Percentiles rank a stretch among this genome's conserved stretches.
These are phyloP conservation scores for Bemisia tabaci DNA, from an alignment of 1,140 invertebrate genomes.

Conservation along the genomic window DNA sequence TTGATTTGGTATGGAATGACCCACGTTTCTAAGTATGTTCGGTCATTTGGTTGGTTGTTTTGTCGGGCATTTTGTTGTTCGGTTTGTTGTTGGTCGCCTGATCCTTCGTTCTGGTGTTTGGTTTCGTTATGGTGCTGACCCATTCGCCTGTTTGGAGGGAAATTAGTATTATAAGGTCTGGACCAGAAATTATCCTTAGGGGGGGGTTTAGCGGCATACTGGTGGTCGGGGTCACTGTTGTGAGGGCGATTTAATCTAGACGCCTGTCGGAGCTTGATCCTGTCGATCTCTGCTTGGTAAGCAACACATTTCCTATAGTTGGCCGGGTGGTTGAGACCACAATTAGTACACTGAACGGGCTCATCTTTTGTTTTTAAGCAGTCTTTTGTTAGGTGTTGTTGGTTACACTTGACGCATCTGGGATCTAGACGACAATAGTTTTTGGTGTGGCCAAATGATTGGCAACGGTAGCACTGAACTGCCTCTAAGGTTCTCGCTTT, in stretches of 20 bases:
- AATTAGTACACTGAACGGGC: slow-evolving; percentile 27
- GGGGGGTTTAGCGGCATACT: too few relatives aligned
- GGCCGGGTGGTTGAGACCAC: slow-evolving; percentile 27
- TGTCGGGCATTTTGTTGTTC: background rate
- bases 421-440: slow-evolving; percentile 23
- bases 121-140: too few relatives aligned
- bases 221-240: too few relatives aligned
- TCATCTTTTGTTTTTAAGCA: slow-evolving; percentile 27
- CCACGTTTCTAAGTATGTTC: background rate
- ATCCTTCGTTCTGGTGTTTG: too few relatives aligned
- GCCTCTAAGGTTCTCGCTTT: slow-evolving; percentile 21
- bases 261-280: too few relatives aligned
- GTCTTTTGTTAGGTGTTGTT: slow-evolving; percentile 26
- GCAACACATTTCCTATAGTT: too few relatives aligned
- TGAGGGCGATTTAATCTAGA: too few relatives aligned
- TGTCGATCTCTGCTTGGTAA: too few relatives aligned
- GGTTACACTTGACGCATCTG: slow-evolving; percentile 29
- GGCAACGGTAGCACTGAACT: slow-evolving; percentile 29
- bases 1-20: too few relatives aligned
- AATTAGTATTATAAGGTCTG: too few relatives aligned
- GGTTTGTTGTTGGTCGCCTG: background rate
- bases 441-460: slow-evolving; percentile 30
- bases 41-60: background rate
- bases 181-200: too few relatives aligned
- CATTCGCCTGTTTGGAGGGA: too few relatives aligned